Evolutionary conservation across 1,140 invertebrate genomes (phyloP), one percentile per base, ranked within the genome.

Genomic region (Trissolcus basalis): DNA sequence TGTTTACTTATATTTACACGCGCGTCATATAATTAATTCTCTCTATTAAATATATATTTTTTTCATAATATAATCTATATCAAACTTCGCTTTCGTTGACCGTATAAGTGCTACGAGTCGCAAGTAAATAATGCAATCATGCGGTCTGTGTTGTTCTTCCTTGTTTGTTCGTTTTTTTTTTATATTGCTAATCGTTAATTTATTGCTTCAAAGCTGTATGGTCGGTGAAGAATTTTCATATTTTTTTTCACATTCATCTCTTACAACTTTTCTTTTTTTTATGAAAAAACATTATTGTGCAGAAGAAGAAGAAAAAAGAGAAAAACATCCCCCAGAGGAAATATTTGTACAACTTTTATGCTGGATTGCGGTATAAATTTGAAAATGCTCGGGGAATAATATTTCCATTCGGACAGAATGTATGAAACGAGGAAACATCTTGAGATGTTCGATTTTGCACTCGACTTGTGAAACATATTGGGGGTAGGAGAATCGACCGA

Each of bases 51-150:
- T 65, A 70, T 77, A 77, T 73, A 69, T 73, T 47, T 48, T 63
- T 39, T 39, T 39, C 6, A 39, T 39, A 39, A 39, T 70, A 65
- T 73, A 59, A 61, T 61, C 50, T 67, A 73, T 78, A 71, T 78
- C 55, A 67, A 73, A 71, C 71, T 70, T 51, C 50, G 59, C 19
- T 58, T 72, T 77, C 70, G 58, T 69, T 77, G 71, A 71, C 61
- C 53, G 60, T 75, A 77, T 72, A 77, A 71, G 67, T 77, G n/a
- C 54, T 74, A 58, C 55, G 50, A 64, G 54, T 74, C 69, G 59
- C 19, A 70, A 55, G 51, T 70, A 47, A 77, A 61, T 76, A 58
- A 61, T 67, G 19, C 19, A 27, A 27, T 27, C 19, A 27, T 27
- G 19, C 19, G 19, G 19, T 27, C 19, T 27, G 19, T 27, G 19